A percentile compares a stretch with the other conserved stretches of the same genome.
Conservation (phyloP, 2,888 invertebrate species). For the Hedya salicella region DNA sequence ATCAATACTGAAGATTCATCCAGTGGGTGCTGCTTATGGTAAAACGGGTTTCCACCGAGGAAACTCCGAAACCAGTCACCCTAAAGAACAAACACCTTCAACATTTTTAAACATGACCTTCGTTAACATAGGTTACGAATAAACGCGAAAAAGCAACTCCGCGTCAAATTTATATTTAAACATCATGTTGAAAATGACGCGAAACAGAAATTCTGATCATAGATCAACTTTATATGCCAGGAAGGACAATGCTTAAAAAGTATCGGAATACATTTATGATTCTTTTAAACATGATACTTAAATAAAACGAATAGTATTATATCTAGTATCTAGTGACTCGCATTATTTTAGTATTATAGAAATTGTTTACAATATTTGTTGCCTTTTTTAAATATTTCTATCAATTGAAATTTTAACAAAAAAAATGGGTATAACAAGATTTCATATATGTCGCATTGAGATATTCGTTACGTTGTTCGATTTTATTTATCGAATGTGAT, state of each 20-base stretch:
- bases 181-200: neutral
- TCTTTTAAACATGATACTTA: conserved; percentile 3
- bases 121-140: neutral
- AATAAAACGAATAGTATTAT: neutral
- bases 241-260: conserved; percentile 1
- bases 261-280: conserved; percentile 9
- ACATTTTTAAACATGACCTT: conserved; percentile 13
- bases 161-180: neutral
- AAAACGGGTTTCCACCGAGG: conserved; percentile 17
- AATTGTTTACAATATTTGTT: too few species aligned
- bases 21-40: conserved; percentile 13
- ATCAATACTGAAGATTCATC: conserved; percentile 25
- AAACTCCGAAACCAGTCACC: conserved; percentile 22
- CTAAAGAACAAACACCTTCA: conserved; percentile 10
- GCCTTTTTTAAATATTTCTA: too few species aligned
- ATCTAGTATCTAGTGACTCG: conserved; percentile 15
- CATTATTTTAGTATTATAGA: neutral
- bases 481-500: neutral
- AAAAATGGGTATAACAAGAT: too few species aligned
- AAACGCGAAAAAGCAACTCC: neutral
- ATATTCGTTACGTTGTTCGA: neutral
- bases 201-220: neutral
- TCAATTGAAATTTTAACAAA: too few species aligned
- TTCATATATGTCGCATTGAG: too few species aligned
- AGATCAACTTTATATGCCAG: neutral